Evolutionary conservation across 2,113 vertebrate genomes (phyloP), one percentile per base, ranked within the genome.

Genomic region (Cyprinodon variegatus): DNA sequence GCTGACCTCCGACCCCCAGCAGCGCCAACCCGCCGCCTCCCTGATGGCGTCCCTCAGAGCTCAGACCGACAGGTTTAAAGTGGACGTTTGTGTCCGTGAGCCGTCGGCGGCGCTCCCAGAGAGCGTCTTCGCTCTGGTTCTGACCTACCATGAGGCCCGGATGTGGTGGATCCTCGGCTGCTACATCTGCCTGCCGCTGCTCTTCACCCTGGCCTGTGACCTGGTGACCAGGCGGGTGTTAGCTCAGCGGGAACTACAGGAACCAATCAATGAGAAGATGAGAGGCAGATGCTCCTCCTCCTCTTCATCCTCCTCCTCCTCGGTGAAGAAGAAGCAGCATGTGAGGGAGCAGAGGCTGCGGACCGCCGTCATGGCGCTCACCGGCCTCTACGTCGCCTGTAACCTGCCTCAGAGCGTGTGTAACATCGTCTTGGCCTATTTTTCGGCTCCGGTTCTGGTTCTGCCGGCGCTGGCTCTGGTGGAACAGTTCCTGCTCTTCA

Each of bases 131-230:
- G 95, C 96, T 0, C 92, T 99, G 90, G 95, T 96, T 79, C 92
- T 99, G 73, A 99, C 97, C 65, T 99, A 99, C 88, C 96, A 97
- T 17, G 94, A 98, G 0, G 96, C 97, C 1, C 95, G 98, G 1
- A 95, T 94, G 93, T 99, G 98, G 98, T 99, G 98, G 97, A 94
- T 95, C 78, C 96, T 99, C 0, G 98, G 98, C 10, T 99, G 98
- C 90, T 99, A 98, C 90, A 95, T 98, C 86, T 99, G 98, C 72
- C 82, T 99, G 91, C 98, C 98, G 0, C 70, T 99, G 77, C 95
- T 99, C 59, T 99, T 99, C 92, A 97, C 96, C 0, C 78, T 96
- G 37, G 96, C 96, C 74, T 99, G 97, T 72, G 96, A 97, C 90
- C 77, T 99, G 83, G 96, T 98, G 84, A 99, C 96, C 0, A 91